Conservation (phyloP, 1,140 invertebrate genomes). For the Sminthurides bifidus region DNA sequence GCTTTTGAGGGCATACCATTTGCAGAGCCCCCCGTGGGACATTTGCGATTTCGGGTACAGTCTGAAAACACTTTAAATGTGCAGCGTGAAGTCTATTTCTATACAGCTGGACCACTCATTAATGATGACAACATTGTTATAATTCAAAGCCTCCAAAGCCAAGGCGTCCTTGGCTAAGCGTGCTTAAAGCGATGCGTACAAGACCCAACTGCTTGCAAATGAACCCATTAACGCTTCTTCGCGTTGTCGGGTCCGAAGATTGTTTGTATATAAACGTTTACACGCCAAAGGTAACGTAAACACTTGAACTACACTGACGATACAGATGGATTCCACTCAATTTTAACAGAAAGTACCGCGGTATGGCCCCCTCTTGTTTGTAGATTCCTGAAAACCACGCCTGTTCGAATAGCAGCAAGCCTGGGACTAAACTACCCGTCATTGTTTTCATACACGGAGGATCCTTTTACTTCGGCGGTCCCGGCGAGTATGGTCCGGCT, state of each 20-base stretch:
- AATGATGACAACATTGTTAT: neutral
- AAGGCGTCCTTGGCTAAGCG: neutral
- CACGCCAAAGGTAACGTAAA: neutral
- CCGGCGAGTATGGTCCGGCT: no score
- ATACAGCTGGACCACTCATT: neutral
- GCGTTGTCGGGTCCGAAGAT: neutral
- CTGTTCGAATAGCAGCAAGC: no score
- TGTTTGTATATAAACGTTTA: slow-evolving; percentile 1
- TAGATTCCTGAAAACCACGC: no score
- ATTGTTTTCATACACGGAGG: no score
- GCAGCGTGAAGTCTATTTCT: neutral
- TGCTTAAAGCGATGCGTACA: neutral
- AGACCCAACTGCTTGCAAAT: neutral
- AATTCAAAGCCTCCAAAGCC: neutral
- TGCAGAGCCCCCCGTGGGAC: slow-evolving; percentile 58
- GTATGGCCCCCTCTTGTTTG: no score
- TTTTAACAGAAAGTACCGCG: no score
- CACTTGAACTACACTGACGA: no score
- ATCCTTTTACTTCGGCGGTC: no score
- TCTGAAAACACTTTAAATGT: neutral
- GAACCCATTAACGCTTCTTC: neutral
- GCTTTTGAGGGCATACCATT: slow-evolving; percentile 67
- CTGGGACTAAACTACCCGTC: no score
- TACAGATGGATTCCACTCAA: no score
- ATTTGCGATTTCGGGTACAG: slow-evolving; percentile 43